These are phyloP conservation scores for Diplolepis rosae DNA, from an alignment of 2,888 invertebrate species.

Conservation along the genomic window DNA sequence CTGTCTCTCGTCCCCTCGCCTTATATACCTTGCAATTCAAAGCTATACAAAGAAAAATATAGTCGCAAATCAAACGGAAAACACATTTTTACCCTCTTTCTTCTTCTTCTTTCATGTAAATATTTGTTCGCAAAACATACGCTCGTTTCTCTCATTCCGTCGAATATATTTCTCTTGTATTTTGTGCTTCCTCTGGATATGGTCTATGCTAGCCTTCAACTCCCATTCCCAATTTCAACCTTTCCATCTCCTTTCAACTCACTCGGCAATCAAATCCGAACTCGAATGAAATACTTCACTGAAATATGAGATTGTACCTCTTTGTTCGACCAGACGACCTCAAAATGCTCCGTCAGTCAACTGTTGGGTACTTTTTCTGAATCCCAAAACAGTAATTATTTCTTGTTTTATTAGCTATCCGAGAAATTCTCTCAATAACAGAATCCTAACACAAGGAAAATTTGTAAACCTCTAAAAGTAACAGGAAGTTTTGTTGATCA, in stretches of 20 bases:
- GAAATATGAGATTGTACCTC: conserved; percentile 48
- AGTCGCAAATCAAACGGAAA: conserved; percentile 66
- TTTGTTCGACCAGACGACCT: not conserved
- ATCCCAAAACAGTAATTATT: no score
- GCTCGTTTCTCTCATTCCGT: conserved; percentile 50
- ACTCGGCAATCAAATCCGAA: conserved; percentile 58
- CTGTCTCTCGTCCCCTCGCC: not conserved
- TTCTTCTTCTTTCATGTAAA: conserved; percentile 57
- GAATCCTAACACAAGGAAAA: no score
- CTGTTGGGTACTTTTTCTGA: not conserved
- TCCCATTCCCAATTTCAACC: conserved; percentile 30
- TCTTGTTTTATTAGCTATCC: no score
- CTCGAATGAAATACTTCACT: conserved; percentile 59
- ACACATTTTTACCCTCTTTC: conserved; percentile 63
- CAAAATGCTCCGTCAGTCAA: conserved; percentile 43
- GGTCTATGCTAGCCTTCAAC: conserved; percentile 14
- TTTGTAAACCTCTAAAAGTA: no score
- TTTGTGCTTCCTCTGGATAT: not conserved
- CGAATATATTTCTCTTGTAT: conserved; percentile 35
- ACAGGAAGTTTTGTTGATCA: no score
- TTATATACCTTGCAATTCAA: not conserved
- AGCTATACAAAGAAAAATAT: conserved; percentile 59
- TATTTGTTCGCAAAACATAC: conserved; percentile 68
- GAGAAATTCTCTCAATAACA: no score
- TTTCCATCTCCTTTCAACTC: conserved; percentile 50